Base-by-base conservation (phyloP, 2,113 vertebrate genomes). In the Uria lomvia region DNA sequence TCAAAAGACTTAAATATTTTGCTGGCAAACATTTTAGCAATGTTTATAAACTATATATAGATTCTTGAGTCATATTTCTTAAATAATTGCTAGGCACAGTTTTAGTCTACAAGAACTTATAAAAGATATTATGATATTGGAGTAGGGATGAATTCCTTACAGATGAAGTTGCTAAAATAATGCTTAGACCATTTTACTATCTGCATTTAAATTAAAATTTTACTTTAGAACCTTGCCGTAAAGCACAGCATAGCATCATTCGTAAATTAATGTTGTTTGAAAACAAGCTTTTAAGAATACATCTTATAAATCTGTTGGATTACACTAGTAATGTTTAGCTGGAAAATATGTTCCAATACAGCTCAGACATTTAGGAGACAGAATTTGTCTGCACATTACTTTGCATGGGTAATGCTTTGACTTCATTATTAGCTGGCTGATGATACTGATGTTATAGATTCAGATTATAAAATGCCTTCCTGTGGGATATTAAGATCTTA, bases 21-120 rank as follows among this genome's bases (percentile, higher is more conserved):
- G 49, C 58, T 76, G 62, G 70, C 53, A 88, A 94, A 80, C 66
- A 43, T 36, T 94, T 86, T 62, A 59, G 49, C 58, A 59, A 23
- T 96, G 34, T 95, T 97, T 95, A 40, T 79, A 92, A 94, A 58
- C 87, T 89, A 77, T 58, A 50, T 92, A 90, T 86, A 92, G 90
- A 75, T 92, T 78, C n/a, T 91, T 82, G 91, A 91, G 58, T 97
- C 81, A 77, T 87, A 87, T 92, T 95, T 95, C 77, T 94, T 92
- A 76, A 97, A 79, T 95, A 97, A 93, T 91, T 91, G 62, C 74
- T 85, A 79, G 89, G 66, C 84, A 85, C 42, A 62, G 49, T 88
- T 95, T 94, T 23, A 58, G 59, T 74, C 74, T 63, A 22, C 65
- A 74, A 59, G n/a, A 94, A 86, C 49, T 92, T 88, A 72, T 23